phyloP scores from a whole-genome alignment of 2,113 vertebrate species.

The Acrocephalus arundinaceus region DNA sequence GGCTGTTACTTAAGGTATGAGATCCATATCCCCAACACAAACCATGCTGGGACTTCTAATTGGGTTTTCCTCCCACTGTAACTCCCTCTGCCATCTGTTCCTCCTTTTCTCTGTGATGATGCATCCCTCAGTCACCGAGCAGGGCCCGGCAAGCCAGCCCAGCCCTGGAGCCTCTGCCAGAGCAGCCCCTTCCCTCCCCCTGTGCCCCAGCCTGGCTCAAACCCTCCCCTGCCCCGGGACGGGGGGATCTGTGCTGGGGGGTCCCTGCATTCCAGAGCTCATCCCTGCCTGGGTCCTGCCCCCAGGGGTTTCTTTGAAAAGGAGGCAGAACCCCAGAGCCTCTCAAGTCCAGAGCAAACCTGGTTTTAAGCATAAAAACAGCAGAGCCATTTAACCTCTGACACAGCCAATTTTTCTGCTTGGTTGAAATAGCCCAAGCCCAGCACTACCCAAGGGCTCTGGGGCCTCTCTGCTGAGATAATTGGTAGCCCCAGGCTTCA shows the following conservation, averaged over 20 bases:
- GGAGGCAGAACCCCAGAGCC: background rate
- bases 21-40: slow-evolving; percentile 63
- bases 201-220: background rate
- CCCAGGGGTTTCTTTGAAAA: background rate
- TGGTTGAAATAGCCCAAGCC: rapidly evolving
- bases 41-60: slow-evolving; percentile 68
- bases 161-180: background rate
- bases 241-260: too few relatives aligned
- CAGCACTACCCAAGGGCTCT: background rate
- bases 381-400: background rate
- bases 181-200: background rate
- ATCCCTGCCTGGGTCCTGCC: background rate
- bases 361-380: background rate
- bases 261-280: background rate
- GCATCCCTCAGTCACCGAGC: slow-evolving; percentile 61
- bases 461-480: background rate
- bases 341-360: background rate
- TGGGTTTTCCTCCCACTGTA: slow-evolving; percentile 73
- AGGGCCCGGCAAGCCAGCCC: slow-evolving; percentile 20
- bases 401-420: background rate
- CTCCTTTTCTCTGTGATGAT: slow-evolving; percentile 47
- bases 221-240: background rate
- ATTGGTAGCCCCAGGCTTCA: background rate
- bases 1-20: slow-evolving; percentile 62
- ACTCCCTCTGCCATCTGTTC: slow-evolving; percentile 71